phyloP scores from a whole-genome alignment of 1,140 invertebrate genomes.

The Brachionus plicatilis region DNA sequence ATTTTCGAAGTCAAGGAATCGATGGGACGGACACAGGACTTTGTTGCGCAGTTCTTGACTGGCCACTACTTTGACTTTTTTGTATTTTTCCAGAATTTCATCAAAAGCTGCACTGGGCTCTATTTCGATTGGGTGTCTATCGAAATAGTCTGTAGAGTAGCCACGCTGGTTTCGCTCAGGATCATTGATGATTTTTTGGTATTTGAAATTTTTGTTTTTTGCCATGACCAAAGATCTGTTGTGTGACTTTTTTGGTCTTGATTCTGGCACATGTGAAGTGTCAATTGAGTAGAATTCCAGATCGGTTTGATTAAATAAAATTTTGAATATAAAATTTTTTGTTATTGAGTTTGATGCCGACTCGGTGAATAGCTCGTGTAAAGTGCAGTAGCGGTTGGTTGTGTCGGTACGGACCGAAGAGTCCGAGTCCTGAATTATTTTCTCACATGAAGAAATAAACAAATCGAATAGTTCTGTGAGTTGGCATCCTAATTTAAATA shows the following conservation, averaged over 20 bases:
- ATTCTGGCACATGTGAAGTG: neutral
- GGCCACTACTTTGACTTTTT: neutral
- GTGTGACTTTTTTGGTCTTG: neutral
- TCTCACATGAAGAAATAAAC: neutral
- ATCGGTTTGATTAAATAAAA: neutral
- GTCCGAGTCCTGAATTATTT: neutral
- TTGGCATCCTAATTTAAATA: neutral
- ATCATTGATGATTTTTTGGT: conserved; percentile 5
- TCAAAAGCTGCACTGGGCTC: neutral
- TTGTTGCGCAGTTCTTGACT: conserved; percentile 24
- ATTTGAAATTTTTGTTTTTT: neutral
- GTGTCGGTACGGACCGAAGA: neutral
- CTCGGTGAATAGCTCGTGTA: neutral
- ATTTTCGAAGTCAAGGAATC: conserved; percentile 5
- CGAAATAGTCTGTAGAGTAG: neutral
- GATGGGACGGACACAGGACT: neutral
- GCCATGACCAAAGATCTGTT: neutral
- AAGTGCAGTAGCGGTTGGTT: neutral
- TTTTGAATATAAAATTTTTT: neutral
- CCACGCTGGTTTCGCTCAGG: neutral
- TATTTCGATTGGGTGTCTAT: neutral
- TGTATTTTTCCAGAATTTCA: neutral
- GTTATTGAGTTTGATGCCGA: neutral
- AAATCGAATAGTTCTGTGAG: neutral
- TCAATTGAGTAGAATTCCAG: neutral